Evolutionary conservation across 37 sponge, comb jelly and placozoan species (phyloP).

Genomic region (Ephydatia muelleri): DNA sequence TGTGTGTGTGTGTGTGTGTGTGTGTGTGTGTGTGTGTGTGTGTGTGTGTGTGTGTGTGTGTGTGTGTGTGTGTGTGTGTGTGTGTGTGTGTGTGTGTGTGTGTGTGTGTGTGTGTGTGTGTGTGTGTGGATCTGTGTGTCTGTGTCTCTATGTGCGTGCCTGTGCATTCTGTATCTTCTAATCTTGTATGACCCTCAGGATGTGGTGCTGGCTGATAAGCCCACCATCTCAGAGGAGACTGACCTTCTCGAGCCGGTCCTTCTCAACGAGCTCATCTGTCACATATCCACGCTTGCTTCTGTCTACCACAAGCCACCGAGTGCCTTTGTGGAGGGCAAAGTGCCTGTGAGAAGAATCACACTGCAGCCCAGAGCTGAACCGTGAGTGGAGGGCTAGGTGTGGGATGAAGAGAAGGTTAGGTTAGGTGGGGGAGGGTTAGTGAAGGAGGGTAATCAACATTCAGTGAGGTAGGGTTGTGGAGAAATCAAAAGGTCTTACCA

Average conservation of each 20-base stretch:
- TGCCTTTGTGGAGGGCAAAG: conserved; percentile 96
- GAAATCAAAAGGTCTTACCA: no score
- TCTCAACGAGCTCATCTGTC: conserved; percentile 95
- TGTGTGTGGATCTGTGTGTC: not conserved
- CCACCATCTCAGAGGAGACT: conserved; percentile 98
- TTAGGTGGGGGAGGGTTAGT: not conserved
- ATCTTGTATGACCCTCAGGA: conserved; percentile 38
- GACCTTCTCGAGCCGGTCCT: conserved; percentile 96
- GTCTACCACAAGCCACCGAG: conserved; percentile 99
- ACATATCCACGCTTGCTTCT: conserved; percentile 95
- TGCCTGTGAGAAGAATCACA: conserved; percentile 86
- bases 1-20: not conserved
- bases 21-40: not conserved
- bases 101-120: not conserved
- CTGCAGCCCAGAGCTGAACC: conserved; percentile 78
- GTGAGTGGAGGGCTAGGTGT: conserved; percentile 35
- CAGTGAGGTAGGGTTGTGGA: no score
- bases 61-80: no score
- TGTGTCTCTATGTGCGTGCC: not conserved
- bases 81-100: not conserved
- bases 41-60: not conserved
- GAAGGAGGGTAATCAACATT: no score
- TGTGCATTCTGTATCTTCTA: not conserved
- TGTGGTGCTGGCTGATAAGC: conserved; percentile 98
- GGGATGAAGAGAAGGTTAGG: not conserved